Evolutionary conservation across 2,888 invertebrate species (phyloP).

Genomic region (Alloscopus bannaensis): DNA sequence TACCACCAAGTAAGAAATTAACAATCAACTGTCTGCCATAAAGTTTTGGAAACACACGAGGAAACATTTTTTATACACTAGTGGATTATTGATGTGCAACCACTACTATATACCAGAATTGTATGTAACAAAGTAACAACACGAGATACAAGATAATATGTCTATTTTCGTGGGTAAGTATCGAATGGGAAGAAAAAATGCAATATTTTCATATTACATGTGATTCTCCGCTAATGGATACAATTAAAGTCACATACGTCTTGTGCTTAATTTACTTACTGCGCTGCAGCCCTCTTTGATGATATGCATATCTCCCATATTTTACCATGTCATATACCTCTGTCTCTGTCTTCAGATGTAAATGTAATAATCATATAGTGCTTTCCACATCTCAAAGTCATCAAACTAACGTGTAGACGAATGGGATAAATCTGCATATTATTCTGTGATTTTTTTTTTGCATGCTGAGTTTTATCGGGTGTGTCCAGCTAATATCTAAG

Average conservation of each 20-base stretch:
- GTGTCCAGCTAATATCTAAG: conserved; percentile 66
- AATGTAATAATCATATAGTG: too few relatives aligned
- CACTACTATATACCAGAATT: too few relatives aligned
- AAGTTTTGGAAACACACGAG: conserved; percentile 30
- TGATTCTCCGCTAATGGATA: conserved; percentile 36
- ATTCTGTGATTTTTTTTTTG: conserved; percentile 30
- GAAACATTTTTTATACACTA: too few relatives aligned
- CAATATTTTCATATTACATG: conserved; percentile 7
- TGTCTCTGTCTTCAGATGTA: background rate
- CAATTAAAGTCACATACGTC: conserved; percentile 52
- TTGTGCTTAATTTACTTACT: conserved; percentile 36
- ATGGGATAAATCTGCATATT: conserved; percentile 23
- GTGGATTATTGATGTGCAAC: too few relatives aligned
- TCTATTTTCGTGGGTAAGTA: too few relatives aligned
- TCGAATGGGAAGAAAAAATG: too few relatives aligned
- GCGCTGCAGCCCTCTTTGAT: background rate
- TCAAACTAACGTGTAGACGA: too few relatives aligned
- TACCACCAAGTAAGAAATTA: conserved; percentile 45
- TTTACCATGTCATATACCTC: conserved; percentile 21
- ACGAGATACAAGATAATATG: too few relatives aligned
- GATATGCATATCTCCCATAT: too few relatives aligned
- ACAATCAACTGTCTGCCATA: conserved; percentile 40
- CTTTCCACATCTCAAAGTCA: too few relatives aligned
- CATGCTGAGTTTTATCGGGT: conserved; percentile 69
- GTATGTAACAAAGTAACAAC: too few relatives aligned